Evolutionary conservation across 2,113 vertebrate species (phyloP), one percentile per base, ranked within the genome.

Genomic region (Thomomys bottae): DNA sequence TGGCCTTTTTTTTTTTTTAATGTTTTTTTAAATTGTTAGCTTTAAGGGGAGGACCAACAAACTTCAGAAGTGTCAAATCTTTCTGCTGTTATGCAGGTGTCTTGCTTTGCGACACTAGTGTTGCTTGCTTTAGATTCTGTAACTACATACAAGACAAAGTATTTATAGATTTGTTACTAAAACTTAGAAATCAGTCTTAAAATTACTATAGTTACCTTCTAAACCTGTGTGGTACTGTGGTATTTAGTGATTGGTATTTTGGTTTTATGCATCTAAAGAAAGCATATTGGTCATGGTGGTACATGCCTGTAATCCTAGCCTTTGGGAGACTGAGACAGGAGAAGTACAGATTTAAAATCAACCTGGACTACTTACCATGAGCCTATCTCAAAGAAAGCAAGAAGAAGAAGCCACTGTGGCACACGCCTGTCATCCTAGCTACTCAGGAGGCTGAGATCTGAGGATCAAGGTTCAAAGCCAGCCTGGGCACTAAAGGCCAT

Each of bases 211-310:
- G 23, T 85, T 84, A 64, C 45, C 71, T 72, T 67, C 59, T 40
- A 78, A 7, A 78, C 61, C 66, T 66, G 64, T 21, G 34, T 83
- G 54, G 71, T 93, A 61, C 28, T 24, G 80, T 64, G 11, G 32
- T 90, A 21, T 63, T 17, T 66, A 36, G 34, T 79, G 42, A 32
- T 66, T 86, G 36, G 38, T 87, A 36, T n/a, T 90, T 75, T 88
- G 67, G 30, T 57, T 94, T 45, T 89, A 76, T 80, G 42, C 34
- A 87, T 81, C 36, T 84, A 72, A 75, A 84, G 68, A 83, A 96
- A 87, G 49, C 45, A 23, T 12, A 45, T 8, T 23, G 21, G 34
- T 23, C 10, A 40, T 26, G 21, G 4, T 72, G 8, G 34, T 28
- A 30, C 40, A 73, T 30, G 14, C 26, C 26, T 73, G 7, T 73